A percentile compares a stretch with the other conserved stretches of the same genome.
Evolutionary conservation across 2,888 invertebrate species (phyloP).

Genomic region (Rhopalosiphum nymphaeae): DNA sequence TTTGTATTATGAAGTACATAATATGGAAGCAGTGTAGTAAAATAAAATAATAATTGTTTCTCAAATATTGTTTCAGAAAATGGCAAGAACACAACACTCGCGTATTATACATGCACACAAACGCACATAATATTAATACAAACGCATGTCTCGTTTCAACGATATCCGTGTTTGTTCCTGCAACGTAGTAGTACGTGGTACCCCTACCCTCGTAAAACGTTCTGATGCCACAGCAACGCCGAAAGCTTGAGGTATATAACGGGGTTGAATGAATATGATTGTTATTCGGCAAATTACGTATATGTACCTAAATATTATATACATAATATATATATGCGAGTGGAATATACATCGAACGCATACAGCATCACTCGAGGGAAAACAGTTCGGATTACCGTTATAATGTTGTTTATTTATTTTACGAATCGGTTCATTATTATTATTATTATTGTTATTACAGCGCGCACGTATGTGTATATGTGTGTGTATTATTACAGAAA

Average conservation of each 20-base stretch:
- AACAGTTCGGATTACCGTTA: background rate
- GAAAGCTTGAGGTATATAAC: background rate
- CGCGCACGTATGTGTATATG: background rate
- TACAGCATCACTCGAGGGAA: background rate
- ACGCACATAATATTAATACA: background rate
- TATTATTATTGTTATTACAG: background rate
- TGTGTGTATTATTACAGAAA: background rate
- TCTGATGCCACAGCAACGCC: background rate
- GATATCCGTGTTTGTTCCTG: background rate
- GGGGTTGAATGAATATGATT: constrained; percentile 21
- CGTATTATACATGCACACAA: background rate
- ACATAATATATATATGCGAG: background rate
- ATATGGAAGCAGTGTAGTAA: background rate
- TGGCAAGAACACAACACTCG: background rate
- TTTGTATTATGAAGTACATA: background rate
- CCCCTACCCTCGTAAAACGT: background rate
- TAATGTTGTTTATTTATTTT: background rate
- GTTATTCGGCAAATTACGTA: constrained; percentile 27
- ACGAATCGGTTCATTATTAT: background rate
- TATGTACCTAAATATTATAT: background rate
- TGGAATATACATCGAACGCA: background rate
- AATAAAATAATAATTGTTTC: background rate
- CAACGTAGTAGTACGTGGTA: background rate
- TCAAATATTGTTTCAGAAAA: background rate
- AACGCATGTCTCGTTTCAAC: background rate